Base-by-base conservation (phyloP, 1,140 invertebrate genomes). In the Cheumatopsyche charites region DNA sequence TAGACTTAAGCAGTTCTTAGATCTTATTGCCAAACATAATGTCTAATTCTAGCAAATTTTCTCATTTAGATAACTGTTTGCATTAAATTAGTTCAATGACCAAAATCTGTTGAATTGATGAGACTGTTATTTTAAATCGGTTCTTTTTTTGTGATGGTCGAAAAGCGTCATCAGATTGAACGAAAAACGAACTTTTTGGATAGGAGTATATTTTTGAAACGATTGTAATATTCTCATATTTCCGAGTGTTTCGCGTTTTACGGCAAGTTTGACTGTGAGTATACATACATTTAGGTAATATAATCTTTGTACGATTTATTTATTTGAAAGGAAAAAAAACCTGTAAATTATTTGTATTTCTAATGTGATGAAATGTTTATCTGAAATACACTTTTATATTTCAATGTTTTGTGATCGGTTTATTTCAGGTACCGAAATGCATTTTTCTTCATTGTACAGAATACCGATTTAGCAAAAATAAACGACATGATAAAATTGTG, bases 71-170 rank as follows among this genome's bases (percentile, higher is more conserved):
- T 9, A 4, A 36, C 29, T 36, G 9, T 36, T 36, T 36, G 9
- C 29, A 36, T 36, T 36, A 36, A 3, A 36, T 36, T 52, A 17
- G 19, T 52, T 17, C 15, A 47, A 52, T 17, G 47, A 52, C 47
- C 47, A 52, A 52, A 52, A 52, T 17, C 47, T 52, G 19, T 45
- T 52, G 47, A 52, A 52, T 52, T 52, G 7, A 52, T 52, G 47
- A 52, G 47, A 52, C 47, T 52, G 47, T 19, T 17, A 52, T 17
- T 52, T 15, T 52, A 17, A 17, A 52, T 17, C 5, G 9, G 47
- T 52, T 52, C 13, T 52, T 17, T 52, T 52, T 52, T 52, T 17
- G n/a, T 52, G n/a, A n/a, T n/a, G 3, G 29, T 36, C 29, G 29
- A 36, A 36, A 36, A 36, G 9, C 3, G 29, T 36, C 29, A 36